Percentiles rank a stretch among this genome's conserved stretches.
Conservation (phyloP, 1,140 invertebrate genomes). For the Lasioglossum baleicum region DNA sequence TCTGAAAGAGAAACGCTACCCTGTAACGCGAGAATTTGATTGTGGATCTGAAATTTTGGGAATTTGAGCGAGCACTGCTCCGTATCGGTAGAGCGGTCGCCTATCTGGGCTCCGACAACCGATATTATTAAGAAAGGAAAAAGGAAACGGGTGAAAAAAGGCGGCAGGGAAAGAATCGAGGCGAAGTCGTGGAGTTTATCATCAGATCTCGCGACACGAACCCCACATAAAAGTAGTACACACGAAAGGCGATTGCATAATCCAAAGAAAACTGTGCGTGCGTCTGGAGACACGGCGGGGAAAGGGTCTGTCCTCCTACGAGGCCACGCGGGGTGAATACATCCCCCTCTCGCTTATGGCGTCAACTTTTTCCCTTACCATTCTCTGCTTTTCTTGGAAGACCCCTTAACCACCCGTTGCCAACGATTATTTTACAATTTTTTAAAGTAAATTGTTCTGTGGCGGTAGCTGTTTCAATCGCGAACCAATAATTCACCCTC, state of each 20-base stretch:
- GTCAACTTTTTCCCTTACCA: neutral
- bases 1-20: too few species aligned
- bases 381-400: too few species aligned
- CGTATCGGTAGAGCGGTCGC: neutral
- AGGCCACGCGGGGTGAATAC: neutral
- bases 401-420: too few species aligned
- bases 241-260: constrained; percentile 69
- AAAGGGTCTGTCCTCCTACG: constrained; percentile 20
- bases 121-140: constrained; percentile 44
- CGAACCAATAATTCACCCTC: too few species aligned
- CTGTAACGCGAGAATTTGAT: too few species aligned
- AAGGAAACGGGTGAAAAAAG: constrained; percentile 6
- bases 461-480: too few species aligned
- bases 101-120: neutral
- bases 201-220: constrained; percentile 69
- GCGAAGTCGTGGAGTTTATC: constrained; percentile 63
- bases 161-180: constrained; percentile 22
- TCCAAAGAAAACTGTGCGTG: constrained; percentile 61
- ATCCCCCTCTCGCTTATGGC: neutral
- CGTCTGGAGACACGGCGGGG: constrained; percentile 13
- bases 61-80: too few species aligned
- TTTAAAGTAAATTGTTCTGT: too few species aligned
- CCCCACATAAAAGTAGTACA: constrained; percentile 67
- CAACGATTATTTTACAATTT: too few species aligned
- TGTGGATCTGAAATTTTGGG: too few species aligned